Evolutionary conservation across 2,113 vertebrate genomes (phyloP).

Genomic region (Trogon surrucura): DNA sequence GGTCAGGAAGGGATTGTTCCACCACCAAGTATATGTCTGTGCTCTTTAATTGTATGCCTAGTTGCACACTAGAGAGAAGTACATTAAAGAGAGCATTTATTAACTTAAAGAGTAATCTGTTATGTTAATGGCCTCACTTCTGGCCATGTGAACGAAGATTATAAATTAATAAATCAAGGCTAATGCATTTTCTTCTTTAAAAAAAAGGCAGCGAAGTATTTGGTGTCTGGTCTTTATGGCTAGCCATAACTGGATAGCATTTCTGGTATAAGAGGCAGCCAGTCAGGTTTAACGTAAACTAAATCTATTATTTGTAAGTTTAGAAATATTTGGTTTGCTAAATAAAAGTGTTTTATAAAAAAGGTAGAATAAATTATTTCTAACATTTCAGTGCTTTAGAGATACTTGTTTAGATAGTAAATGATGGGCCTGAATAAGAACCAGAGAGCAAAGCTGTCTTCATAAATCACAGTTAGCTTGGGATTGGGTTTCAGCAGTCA

Average conservation of each 20-base stretch:
- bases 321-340: not conserved
- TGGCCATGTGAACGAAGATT: not conserved
- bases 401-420: not conserved
- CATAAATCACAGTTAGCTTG: slow-evolving; percentile 52
- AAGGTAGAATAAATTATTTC: slow-evolving; percentile 6
- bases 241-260: not conserved
- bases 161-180: slow-evolving; percentile 30
- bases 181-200: not conserved
- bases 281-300: not conserved
- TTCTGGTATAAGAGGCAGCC: not conserved
- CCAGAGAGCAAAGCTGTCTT: not conserved
- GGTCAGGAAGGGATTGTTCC: not conserved
- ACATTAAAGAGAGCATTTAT: slow-evolving; percentile 35
- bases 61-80: not conserved
- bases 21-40: not conserved
- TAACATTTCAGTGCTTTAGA: not conserved
- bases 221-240: not conserved
- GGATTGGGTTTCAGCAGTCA: slow-evolving; percentile 31
- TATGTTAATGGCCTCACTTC: slow-evolving; percentile 18
- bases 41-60: not conserved
- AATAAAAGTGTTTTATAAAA: slow-evolving; percentile 38
- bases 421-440: not conserved
- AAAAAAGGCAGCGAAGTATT: not conserved
- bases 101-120: not conserved
- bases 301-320: slow-evolving; percentile 33